Evolutionary conservation across 2,113 vertebrate species (phyloP), one percentile per base, ranked within the genome.

Genomic region (Aptenodytes patagonicus): DNA sequence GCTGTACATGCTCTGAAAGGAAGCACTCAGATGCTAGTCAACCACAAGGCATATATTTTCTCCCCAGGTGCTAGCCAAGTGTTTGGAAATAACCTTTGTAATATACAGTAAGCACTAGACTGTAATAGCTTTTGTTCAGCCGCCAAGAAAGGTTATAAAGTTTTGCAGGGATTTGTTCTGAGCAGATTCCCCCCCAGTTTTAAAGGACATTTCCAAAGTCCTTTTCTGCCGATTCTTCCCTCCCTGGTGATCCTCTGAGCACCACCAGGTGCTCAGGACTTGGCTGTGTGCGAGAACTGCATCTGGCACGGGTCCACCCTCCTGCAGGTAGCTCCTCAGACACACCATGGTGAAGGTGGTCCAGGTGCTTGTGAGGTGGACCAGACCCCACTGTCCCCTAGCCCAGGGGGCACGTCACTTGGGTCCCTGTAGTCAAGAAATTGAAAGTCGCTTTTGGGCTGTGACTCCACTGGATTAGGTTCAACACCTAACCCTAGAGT

Each of bases 21-120:
- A 92, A 87, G 80, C 70, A 71, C 83, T 66, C 38, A 6, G 68
- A 75, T 64, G 38, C 54, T 75, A 89, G 55, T 69, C 78, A 90
- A 70, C 51, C 77, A 71, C 93, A 96, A 92, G 93, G 93, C 61
- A 83, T 72, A 19, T 44, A 89, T 96, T 97, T 95, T 94, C 80
- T 90, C 81, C 72, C 86, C 60, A 1, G 92, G 90, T 91, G 57
- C 81, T 71, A 76, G 62, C 71, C 90, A 83, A 91, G 75, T 86
- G 60, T 87, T 97, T 94, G 89, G 90, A 94, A 94, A 95, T 94
- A 93, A 90, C 73, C 62, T 86, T 36, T 15, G 29, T 69, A 87
- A 97, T 65, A 73, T 44, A 42, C 65, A 62, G 83, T 51, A 62
- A 78, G 64, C 86, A 66, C 38, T 49, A 69, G 57, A 44, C 47